phyloP scores from a whole-genome alignment of 2,888 invertebrate genomes.

The Phalera bucephala region DNA sequence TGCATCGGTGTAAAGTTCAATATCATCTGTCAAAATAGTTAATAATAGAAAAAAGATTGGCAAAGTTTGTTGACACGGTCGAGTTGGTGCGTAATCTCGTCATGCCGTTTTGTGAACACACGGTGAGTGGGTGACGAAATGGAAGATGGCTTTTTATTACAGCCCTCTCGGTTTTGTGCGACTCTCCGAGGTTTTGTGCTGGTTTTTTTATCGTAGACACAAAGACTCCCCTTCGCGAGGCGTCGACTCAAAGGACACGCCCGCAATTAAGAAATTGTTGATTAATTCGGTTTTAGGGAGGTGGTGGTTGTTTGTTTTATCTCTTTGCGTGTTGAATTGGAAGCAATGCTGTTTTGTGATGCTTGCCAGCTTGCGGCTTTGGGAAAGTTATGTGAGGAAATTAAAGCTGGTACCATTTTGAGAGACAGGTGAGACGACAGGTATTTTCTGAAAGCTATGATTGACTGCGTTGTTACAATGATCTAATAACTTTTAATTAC shows the following conservation, averaged over 20 bases:
- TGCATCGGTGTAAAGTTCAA: constrained; percentile 10
- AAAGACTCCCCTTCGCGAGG: constrained; percentile 21
- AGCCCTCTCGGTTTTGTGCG: constrained; percentile 8
- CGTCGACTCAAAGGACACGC: constrained; percentile 18
- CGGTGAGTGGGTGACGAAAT: constrained; percentile 29
- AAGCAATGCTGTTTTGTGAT: too few species aligned
- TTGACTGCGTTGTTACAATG: too few species aligned
- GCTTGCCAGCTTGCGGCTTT: too few species aligned
- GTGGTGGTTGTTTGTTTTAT: too few species aligned
- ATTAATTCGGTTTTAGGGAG: background rate
- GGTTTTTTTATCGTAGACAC: constrained; percentile 16
- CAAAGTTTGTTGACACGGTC: constrained; percentile 54
- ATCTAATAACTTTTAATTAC: too few species aligned
- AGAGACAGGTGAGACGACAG: too few species aligned
- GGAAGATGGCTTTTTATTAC: constrained; percentile 35
- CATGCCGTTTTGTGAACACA: constrained; percentile 43
- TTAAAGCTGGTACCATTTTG: too few species aligned
- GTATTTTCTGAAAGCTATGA: too few species aligned
- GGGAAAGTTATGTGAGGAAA: too few species aligned
- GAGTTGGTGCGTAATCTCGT: constrained; percentile 55
- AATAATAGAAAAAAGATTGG: constrained; percentile 56
- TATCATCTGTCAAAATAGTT: constrained; percentile 17
- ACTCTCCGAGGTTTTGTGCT: constrained; percentile 13
- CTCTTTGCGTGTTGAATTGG: too few species aligned
- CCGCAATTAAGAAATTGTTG: constrained; percentile 19